Base-by-base conservation (phyloP, 2,113 vertebrate species). In the Eulemur macaco region DNA sequence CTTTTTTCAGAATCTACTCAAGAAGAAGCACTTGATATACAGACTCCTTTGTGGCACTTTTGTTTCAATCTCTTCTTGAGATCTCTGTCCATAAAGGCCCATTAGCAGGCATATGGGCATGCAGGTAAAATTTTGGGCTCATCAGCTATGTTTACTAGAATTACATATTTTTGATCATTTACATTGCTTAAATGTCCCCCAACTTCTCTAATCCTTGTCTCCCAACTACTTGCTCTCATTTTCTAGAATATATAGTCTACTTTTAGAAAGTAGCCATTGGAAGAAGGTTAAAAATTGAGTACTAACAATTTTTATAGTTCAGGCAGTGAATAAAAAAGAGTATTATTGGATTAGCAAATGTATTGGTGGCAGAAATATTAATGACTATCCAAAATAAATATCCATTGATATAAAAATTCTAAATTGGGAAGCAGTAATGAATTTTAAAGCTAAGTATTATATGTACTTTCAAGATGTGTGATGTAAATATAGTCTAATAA, bases 401-500 rank as follows among this genome's bases (percentile, higher is more conserved):
- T 84, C 47, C 39, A 84, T 85, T 94, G 83, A 95, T 68, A 94
- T 81, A 87, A 82, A 91, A 96, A 92, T 89, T 97, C 93, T 96
- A 95, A 98, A 96, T 94, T 97, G 18, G 95, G 96, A 97, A 97
- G 93, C 91, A 96, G 81, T 86, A 97, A 97, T 93, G 18, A 15
- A 81, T 95, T 98, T 96, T 96, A 91, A 96, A 96, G 97, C 71
- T 34, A 98, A 98, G 95, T 76, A 96, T 47, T 58, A 90, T 96
- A 86, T 0, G 85, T 86, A 96, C 97, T 96, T 98, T 96, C 96
- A 92, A 98, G 97, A 91, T 98, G 74, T 80, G 56, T 97, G 95
- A 95, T 98, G 93, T 96, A 89, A 96, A 98, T 98, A 96, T 83
- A 97, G n/a, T 91, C 96, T 97, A 98, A 74, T 95, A 96, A 92